These are phyloP conservation scores for Apis dorsata DNA, from an alignment of 1,140 invertebrate species.

Conservation along the genomic window DNA sequence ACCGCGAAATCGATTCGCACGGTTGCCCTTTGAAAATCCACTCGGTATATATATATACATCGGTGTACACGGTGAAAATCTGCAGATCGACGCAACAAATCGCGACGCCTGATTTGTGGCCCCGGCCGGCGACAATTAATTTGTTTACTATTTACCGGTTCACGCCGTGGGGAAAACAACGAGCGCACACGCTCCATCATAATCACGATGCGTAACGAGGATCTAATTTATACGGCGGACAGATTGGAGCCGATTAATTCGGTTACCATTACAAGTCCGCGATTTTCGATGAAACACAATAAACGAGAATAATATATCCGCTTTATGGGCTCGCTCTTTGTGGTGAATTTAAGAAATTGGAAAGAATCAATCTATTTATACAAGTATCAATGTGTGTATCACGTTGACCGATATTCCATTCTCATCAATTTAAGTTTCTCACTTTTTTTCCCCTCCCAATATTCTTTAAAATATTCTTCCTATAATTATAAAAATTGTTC, in stretches of 20 bases:
- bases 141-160: slow-evolving; percentile 72
- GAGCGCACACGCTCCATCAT: slow-evolving; percentile 25
- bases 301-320: slow-evolving; percentile 1
- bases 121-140: slow-evolving; percentile 66
- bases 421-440: too few relatives aligned
- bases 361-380: too few relatives aligned
- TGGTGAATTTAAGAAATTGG: too few relatives aligned
- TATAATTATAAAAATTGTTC: too few relatives aligned
- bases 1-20: slow-evolving; percentile 58
- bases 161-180: background rate
- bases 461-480: too few relatives aligned
- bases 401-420: too few relatives aligned
- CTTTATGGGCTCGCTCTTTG: background rate
- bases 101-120: slow-evolving; percentile 70
- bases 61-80: slow-evolving; percentile 12
- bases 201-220: slow-evolving; percentile 36
- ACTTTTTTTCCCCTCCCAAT: too few relatives aligned
- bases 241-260: slow-evolving; percentile 53
- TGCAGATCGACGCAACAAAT: slow-evolving; percentile 55
- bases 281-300: slow-evolving; percentile 2
- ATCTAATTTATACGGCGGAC: slow-evolving; percentile 32
- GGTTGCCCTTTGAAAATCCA: slow-evolving; percentile 56
- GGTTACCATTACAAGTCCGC: slow-evolving; percentile 26
- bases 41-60: too few relatives aligned
- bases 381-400: too few relatives aligned